Base-by-base conservation (phyloP, 1,140 invertebrate species). In the Andricus grossulariae region DNA sequence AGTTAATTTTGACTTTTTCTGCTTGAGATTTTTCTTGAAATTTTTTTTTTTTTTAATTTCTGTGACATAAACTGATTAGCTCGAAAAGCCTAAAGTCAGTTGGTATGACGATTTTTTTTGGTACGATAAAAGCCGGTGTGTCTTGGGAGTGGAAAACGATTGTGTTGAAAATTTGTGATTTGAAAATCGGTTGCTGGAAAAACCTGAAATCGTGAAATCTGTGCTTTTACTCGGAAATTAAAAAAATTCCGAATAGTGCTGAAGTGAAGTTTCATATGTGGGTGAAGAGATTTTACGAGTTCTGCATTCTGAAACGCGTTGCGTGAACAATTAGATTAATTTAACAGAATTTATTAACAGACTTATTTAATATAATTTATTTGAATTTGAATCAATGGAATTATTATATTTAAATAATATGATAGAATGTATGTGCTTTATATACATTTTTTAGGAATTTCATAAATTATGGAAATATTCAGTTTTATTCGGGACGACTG, bases 251-350 rank as follows among this genome's bases (percentile, higher is more conserved):
- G 60, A 66, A 66, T 66, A 7, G 60, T 66, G 60, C 60, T 66
- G n/a, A n/a, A n/a, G 21, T 39, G 57, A 12, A 66, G 60, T 39
- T 66, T 66, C 60, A 45, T 32, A 66, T 45, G 10, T 45, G 60
- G 25, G 6, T 12, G 54, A 12, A 21, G 15, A 8, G 25, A 15
- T 66, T 66, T 39, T 39, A 39, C 16, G 16, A 39, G 3, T 39
- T 39, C 21, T 66, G 60, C 60, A 66, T 39, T 66, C 60, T 66
- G 25, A 66, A 66, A 66, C 60, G 60, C 16, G 16, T 66, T 66
- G 2, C 2, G 32, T 66, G 25, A 32, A 32, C 25, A 32, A 32
- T 5, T 0, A 32, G 2, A 32, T 5, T 32, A 32, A 32, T 32
- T 3, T 32, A 32, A 32, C 4, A 32, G 25, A 5, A 32, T 3